These are phyloP conservation scores for Galeopterus variegatus DNA, from an alignment of 2,113 vertebrate species.

Conservation along the genomic window DNA sequence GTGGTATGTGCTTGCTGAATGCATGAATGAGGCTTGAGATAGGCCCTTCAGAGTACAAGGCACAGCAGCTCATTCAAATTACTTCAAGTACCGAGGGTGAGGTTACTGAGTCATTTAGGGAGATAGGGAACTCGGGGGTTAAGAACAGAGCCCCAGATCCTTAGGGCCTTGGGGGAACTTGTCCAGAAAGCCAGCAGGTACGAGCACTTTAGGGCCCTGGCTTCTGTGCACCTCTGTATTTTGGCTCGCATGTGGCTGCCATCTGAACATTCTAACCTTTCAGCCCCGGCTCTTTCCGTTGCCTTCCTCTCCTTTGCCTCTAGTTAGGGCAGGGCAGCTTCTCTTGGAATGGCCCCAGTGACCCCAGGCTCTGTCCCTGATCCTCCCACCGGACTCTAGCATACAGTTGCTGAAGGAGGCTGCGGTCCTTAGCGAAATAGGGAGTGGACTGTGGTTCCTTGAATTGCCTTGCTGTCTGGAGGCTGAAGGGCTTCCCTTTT, in stretches of 20 bases:
- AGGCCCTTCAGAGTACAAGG: background rate
- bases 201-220: background rate
- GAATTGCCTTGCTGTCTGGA: background rate
- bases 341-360: background rate
- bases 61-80: background rate
- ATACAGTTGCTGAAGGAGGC: background rate
- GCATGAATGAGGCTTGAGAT: background rate
- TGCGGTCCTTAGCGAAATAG: background rate
- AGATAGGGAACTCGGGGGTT: background rate
- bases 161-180: background rate
- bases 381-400: background rate
- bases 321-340: background rate
- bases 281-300: slow-evolving; percentile 3
- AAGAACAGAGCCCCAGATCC: slow-evolving; percentile 29
- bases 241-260: background rate
- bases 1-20: background rate
- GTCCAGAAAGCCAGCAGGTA: background rate
- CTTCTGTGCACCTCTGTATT: background rate
- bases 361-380: background rate
- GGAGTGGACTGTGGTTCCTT: background rate
- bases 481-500: background rate
- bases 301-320: slow-evolving; percentile 5
- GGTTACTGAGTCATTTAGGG: slow-evolving; percentile 34
- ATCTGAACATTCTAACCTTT: background rate
- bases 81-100: background rate